These are phyloP conservation scores for Ephestia elutella DNA, from an alignment of 1,140 invertebrate species.

Conservation along the genomic window DNA sequence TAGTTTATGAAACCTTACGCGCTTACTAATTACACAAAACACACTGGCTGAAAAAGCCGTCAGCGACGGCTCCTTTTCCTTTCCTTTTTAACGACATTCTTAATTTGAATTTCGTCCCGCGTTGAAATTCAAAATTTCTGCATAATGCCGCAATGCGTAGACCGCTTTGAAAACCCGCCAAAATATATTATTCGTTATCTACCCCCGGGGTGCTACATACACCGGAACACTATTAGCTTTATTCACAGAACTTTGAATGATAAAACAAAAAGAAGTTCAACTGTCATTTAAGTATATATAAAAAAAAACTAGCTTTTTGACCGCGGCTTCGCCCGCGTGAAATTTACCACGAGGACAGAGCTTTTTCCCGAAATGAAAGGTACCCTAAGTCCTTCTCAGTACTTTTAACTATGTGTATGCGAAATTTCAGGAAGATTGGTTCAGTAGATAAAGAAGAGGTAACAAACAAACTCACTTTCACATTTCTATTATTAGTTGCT, in stretches of 20 bases:
- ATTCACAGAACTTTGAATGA: not conserved
- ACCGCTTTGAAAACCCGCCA: conserved; percentile 25
- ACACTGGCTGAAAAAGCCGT: not conserved
- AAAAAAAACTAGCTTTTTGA: too few species aligned
- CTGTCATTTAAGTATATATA: too few species aligned
- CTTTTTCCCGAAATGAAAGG: too few species aligned
- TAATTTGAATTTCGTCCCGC: conserved; percentile 11
- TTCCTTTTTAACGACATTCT: not conserved
- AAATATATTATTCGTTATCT: conserved; percentile 38
- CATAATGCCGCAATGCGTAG: conserved; percentile 36
- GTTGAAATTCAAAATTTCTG: conserved; percentile 22
- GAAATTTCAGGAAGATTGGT: too few species aligned
- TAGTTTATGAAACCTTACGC: not conserved
- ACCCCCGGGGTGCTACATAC: conserved; percentile 9
- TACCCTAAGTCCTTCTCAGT: too few species aligned
- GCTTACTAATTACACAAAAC: not conserved
- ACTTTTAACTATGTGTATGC: too few species aligned
- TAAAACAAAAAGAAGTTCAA: too few species aligned
- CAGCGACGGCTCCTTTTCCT: conserved; percentile 7
- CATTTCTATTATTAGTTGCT: too few species aligned
- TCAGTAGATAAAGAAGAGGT: too few species aligned
- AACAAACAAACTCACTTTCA: too few species aligned
- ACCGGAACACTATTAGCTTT: conserved; percentile 16
- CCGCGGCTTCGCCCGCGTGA: too few species aligned
- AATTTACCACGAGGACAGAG: too few species aligned